Base-by-base conservation (phyloP, 1,140 invertebrate genomes). In the Drosophila kepulauana region DNA sequence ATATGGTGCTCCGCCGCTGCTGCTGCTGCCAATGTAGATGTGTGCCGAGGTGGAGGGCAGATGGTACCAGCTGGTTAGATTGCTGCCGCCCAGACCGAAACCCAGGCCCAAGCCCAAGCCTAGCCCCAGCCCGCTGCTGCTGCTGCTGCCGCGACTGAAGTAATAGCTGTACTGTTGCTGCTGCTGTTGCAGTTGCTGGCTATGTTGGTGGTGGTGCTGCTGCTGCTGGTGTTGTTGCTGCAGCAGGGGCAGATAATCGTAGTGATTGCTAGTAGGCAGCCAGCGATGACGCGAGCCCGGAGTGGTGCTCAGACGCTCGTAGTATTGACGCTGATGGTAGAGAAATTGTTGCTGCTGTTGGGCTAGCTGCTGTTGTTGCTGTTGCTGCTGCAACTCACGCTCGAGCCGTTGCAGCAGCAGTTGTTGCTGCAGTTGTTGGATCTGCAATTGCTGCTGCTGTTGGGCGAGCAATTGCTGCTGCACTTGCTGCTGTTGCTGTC, bases 321-420 rank as follows among this genome's bases (percentile, higher is more conserved):
- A 87, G 38, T 72, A 79, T 52, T 86, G 82, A 13, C 79, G 72
- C 43, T 81, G 79, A 56, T 70, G 63, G 52, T 81, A 81, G 10
- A 81, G 76, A 16, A 81, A 70, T 63, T 81, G 79, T 51, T 81
- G 78, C 33, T 78, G 79, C 52, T 65, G 77, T 11, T 71, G 73
- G 54, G 65, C 57, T 30, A 67, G 68, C 51, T 80, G 78, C 25
- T 75, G 78, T 38, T 73, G 77, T 43, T 66, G 72, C 16, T 75
- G 76, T 66, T 80, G 78, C 58, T 77, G 78, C 75, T 90, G 86
- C 79, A 89, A 79, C 86, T 90, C 79, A 69, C 86, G 82, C 72
- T 89, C 77, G 67, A 89, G 86, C 66, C 79, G 86, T 89, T 90
- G 86, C 79, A 90, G 86, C 68, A 90, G 86, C 75, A 90, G 77